These are phyloP conservation scores for Sebastes flavidus DNA, from an alignment of 2,797 vertebrate species.

Conservation along the genomic window DNA sequence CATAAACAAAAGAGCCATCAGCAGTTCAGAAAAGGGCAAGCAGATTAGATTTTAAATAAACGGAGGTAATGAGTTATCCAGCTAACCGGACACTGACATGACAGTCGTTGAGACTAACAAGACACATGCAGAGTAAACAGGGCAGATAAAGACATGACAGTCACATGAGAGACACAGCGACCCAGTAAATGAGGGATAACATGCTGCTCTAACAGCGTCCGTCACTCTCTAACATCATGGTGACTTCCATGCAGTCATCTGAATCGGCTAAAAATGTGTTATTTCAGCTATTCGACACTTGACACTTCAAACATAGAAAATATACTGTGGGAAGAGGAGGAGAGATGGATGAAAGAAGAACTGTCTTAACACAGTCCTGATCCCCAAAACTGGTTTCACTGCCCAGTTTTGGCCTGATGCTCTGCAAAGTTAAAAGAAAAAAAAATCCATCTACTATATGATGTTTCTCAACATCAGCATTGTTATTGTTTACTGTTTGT, in stretches of 20 bases:
- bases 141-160: conserved; percentile 3
- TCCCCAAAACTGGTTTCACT: background rate
- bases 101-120: conserved; percentile 3
- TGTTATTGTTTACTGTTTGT: background rate
- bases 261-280: background rate
- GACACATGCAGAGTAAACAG: conserved; percentile 1
- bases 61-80: background rate
- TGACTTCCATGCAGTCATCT: background rate
- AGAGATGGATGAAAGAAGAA: background rate
- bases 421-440: background rate
- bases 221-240: background rate
- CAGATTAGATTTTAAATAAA: conserved; percentile 10
- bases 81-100: background rate
- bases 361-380: background rate
- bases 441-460: background rate
- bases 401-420: background rate
- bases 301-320: background rate
- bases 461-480: background rate
- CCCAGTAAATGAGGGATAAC: background rate
- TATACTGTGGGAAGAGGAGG: background rate
- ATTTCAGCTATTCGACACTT: background rate
- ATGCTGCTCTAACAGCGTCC: background rate
- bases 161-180: background rate
- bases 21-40: background rate
- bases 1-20: background rate